Percentiles rank a stretch among this genome's conserved stretches.
phyloP scores from a whole-genome alignment of 1,140 invertebrate species.

The Thaumetopoea pityocampa region DNA sequence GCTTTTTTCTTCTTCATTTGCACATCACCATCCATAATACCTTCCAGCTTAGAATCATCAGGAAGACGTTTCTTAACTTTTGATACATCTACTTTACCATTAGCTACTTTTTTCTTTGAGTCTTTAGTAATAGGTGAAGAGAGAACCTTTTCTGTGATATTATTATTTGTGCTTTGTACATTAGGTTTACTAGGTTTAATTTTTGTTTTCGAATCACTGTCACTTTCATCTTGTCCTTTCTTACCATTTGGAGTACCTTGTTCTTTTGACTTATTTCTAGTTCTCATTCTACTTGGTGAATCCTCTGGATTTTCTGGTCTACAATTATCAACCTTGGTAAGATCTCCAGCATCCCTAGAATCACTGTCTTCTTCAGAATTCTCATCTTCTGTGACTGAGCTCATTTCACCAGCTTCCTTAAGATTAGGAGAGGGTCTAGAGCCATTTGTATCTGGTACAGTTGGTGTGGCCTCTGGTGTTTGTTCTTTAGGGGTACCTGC shows the following conservation, averaged over 20 bases:
- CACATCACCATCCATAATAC: conserved; percentile 79
- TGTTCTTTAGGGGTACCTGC: conserved; percentile 81
- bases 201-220: conserved; percentile 76
- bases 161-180: conserved; percentile 66
- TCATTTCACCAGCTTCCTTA: conserved; percentile 83
- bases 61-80: conserved; percentile 85
- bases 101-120: conserved; percentile 80
- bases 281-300: conserved; percentile 91
- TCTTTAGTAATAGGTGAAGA: conserved; percentile 78
- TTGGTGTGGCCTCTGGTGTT: conserved; percentile 72
- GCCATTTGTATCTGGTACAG: conserved; percentile 71
- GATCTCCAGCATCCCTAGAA: conserved; percentile 77
- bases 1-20: conserved; percentile 84
- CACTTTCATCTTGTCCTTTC: conserved; percentile 83
- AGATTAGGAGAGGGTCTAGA: conserved; percentile 79
- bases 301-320: conserved; percentile 85
- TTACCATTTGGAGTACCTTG: conserved; percentile 80
- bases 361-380: conserved; percentile 95
- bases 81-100: conserved; percentile 79
- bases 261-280: conserved; percentile 89
- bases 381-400: conserved; percentile 96
- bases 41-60: conserved; percentile 73
- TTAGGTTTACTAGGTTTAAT: conserved; percentile 60
- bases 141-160: conserved; percentile 68
- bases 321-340: conserved; percentile 56